These are phyloP conservation scores for Rallus limicola DNA, from an alignment of 2,113 vertebrate genomes.

Conservation along the genomic window DNA sequence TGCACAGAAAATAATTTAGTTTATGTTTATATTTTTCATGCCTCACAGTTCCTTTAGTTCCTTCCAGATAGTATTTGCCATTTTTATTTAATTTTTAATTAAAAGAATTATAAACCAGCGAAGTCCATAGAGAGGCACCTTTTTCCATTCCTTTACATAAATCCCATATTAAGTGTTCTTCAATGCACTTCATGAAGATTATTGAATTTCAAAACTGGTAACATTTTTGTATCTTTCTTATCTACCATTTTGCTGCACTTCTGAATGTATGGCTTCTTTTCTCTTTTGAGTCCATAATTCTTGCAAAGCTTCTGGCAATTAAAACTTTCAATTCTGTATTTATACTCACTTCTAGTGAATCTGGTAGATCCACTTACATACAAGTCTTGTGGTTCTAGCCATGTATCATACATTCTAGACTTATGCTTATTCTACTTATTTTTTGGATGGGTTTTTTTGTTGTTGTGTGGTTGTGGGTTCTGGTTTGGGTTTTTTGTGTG, in stretches of 20 bases:
- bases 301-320: background rate
- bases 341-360: background rate
- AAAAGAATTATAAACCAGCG: background rate
- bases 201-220: background rate
- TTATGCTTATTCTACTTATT: background rate
- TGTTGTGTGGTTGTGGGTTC: too few relatives aligned
- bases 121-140: background rate
- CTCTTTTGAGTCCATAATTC: background rate
- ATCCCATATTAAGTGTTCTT: background rate
- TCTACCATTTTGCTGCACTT: background rate
- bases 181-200: background rate
- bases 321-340: background rate
- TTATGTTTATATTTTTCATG: constrained; percentile 12
- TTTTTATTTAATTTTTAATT: constrained; percentile 15
- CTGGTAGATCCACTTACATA: background rate
- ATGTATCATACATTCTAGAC: background rate
- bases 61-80: background rate
- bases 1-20: background rate
- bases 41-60: background rate
- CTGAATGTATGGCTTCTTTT: background rate
- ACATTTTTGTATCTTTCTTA: background rate
- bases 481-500: too few relatives aligned
- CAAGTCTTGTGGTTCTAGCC: background rate
- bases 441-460: too few relatives aligned
- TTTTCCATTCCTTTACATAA: background rate